A percentile compares a stretch with the other conserved stretches of the same genome.
Evolutionary conservation across 2,797 vertebrate genomes (phyloP).

Genomic region (Pelobates cultripes): DNA sequence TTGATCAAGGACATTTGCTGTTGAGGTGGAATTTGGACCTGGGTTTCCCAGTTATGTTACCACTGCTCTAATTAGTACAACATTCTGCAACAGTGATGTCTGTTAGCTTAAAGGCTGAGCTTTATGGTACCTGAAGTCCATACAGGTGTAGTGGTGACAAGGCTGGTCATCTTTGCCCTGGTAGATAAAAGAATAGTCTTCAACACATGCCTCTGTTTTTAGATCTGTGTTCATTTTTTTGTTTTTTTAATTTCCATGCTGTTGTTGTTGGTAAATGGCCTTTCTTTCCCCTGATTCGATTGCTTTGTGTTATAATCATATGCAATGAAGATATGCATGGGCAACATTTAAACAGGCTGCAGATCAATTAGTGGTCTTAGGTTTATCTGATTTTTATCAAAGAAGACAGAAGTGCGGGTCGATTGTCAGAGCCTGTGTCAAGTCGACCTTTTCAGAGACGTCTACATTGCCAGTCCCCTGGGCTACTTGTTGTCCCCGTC

Average conservation of each 20-base stretch:
- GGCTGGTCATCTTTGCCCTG: no score
- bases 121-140: no score
- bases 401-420: constrained; percentile 96
- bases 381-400: constrained; percentile 99
- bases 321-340: constrained; percentile 88
- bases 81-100: no score
- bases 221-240: constrained; percentile 64
- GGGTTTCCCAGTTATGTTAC: no score
- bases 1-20: no score
- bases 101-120: no score
- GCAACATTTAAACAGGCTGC: constrained; percentile 98
- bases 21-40: no score
- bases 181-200: constrained; percentile 61
- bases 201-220: constrained; percentile 60
- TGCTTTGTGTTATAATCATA: constrained; percentile 83
- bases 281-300: constrained; percentile 75
- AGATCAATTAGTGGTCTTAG: constrained; percentile 99
- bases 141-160: no score
- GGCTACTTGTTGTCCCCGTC: constrained; percentile 90
- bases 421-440: constrained; percentile 98
- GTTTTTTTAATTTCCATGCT: constrained; percentile 71
- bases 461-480: constrained; percentile 86
- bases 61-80: no score
- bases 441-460: constrained; percentile 99
- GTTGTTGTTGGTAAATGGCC: constrained; percentile 73